Percentiles rank a stretch among this genome's conserved stretches.
Conservation (phyloP, 1,140 invertebrate species). For the fruit fly (Drosophila melanogaster) region Release_6_plus_ISO1_MT NT_033779.5:9856501-9857000, state of each 20-base stretch:
- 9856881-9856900: slow-evolving; percentile 14
- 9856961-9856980: slow-evolving; percentile 33
- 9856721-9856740: slow-evolving; percentile 61
- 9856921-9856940: background rate
- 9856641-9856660: slow-evolving; percentile 40
- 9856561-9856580: slow-evolving; percentile 81
- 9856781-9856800: slow-evolving; percentile 7
- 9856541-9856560: slow-evolving; percentile 81
- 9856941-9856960: slow-evolving; percentile 19
- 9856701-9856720: slow-evolving; percentile 69
- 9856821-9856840: slow-evolving; percentile 44
- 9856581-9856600: slow-evolving; percentile 44
- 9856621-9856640: background rate
- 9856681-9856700: slow-evolving; percentile 33
- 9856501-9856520: slow-evolving; percentile 82
- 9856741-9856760: slow-evolving; percentile 27
- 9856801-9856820: background rate
- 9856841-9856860: slow-evolving; percentile 76
- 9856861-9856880: slow-evolving; percentile 21
- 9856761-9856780: slow-evolving; percentile 67
- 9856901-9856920: slow-evolving; percentile 13
- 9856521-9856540: slow-evolving; percentile 81
- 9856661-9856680: slow-evolving; percentile 34
- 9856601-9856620: slow-evolving; percentile 48
- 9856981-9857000: slow-evolving; percentile 42